Base-by-base conservation (phyloP, 2,113 vertebrate genomes). In the Podocnemis expansa region DNA sequence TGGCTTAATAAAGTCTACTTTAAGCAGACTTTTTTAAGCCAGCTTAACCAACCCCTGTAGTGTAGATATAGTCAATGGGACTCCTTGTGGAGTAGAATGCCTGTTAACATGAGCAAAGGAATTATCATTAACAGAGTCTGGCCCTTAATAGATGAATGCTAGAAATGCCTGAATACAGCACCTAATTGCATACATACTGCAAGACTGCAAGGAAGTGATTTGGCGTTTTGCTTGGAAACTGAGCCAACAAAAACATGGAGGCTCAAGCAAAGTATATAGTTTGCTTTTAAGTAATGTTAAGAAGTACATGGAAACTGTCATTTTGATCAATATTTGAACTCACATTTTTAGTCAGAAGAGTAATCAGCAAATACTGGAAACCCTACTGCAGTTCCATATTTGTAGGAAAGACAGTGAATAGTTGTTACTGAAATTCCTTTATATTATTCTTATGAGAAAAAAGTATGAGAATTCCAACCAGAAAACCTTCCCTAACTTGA, bases 121-220 rank as follows among this genome's bases (percentile, higher is more conserved):
- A 38, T 70, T 84, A 49, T 10, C 34, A 34, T 76, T 12, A 81
- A 22, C 25, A 91, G 73, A 92, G 52, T 79, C 38, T 78, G 51
- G 12, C 43, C 93, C 52, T 93, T 80, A 82, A 73, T 25, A 87
- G 14, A 83, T 83, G 81, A 85, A 60, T 81, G 80, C 47, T 95
- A 79, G 31, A 89, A 70, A 52, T 67, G 31, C 85, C 83, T 92
- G 34, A 89, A 75, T 47, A 75, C 55, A n/a, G 7, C 93, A 3
- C 83, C 25, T 73, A 29, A 41, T 29, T 24, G 87, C 14, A 22
- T 49, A 22, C 24, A 58, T 58, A 49, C 17, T 83, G 19, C 17
- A 63, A 43, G 10, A 19, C 21, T 79, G 9, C 55, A 41, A 81
- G 67, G 38, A 84, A 80, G 10, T 76, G 27, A 49, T 9, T 63